Evolutionary conservation across 1,140 invertebrate genomes (phyloP), one percentile per base, ranked within the genome.

Genomic region (Grapholita molesta): DNA sequence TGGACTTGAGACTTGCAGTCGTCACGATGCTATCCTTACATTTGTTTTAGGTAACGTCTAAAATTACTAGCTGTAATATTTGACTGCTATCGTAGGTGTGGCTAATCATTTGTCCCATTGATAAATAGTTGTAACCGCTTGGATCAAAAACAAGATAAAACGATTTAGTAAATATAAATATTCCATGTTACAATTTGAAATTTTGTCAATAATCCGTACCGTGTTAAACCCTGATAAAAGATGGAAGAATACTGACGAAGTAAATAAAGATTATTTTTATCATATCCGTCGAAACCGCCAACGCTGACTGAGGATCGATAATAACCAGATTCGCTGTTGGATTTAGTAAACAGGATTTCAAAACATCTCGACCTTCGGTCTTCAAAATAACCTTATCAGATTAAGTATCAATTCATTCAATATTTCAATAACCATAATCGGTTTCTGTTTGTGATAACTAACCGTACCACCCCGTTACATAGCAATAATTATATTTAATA

Each of bases 191-290:
- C 8, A 57, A n/a, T 61, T 30, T 3, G 6, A 30, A 61, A 61
- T 61, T 61, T 61, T 61, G 55, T 28, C 55, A 28, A 61, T 61
- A 61, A 61, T 28, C n/a, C 1, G 24, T 61, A 30, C 32, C 28
- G 25, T 15, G 6, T 30, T 30, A 28, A 61, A 30, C 11, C 55
- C n/a, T 30, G 55, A 61, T 61, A 61, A 61, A 61, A 61, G 12
- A 61, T 61, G 25, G 55, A 61, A 61, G 55, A 61, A 12, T 61
- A 61, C 55, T 61, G 55, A 8, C 25, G 24, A 28, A 15, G 4
- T 30, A 61, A 61, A 61, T 61, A 61, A 25, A 61, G 55, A 61
- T 61, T 61, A 61, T 61, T 61, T 61, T 61, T 61, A 61, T 61
- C 55, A n/a, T 61, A 61, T 61, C 55, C 55, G 25, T 61, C 55